Evolutionary conservation across 1,140 invertebrate species (phyloP).

Genomic region (Pachyrhynchus sulphureomaculatus): DNA sequence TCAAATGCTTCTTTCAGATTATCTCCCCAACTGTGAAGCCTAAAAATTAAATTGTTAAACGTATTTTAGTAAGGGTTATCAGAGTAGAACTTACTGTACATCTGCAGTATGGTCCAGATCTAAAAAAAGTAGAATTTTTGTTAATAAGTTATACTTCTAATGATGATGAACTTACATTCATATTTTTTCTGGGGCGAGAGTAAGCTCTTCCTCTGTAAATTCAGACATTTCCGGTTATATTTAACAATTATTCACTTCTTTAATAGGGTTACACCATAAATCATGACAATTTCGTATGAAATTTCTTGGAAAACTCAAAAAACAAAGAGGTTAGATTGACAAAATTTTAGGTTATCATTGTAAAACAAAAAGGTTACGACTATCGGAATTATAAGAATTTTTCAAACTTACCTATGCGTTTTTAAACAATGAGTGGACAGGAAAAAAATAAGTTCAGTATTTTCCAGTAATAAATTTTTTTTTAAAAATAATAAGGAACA

Average conservation of each 20-base stretch:
- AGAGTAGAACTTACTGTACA: conserved; percentile 81
- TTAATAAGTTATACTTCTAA: conserved; percentile 27
- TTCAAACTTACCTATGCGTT: no score
- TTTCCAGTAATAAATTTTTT: no score
- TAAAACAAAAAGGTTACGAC: no score
- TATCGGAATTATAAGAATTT: no score
- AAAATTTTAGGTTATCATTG: no score
- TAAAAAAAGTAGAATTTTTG: conserved; percentile 57
- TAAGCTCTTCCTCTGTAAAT: conserved; percentile 58
- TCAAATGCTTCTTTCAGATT: conserved; percentile 89
- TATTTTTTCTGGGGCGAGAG: conserved; percentile 62
- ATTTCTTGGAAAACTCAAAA: no score
- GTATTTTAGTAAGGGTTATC: background rate
- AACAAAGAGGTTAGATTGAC: no score
- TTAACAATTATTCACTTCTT: background rate
- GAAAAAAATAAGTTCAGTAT: no score
- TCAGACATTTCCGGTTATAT: conserved; percentile 11
- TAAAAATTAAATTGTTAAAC: conserved; percentile 49
- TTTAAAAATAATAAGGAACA: no score
- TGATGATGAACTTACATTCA: conserved; percentile 65
- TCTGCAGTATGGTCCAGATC: conserved; percentile 97
- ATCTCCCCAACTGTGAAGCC: conserved; percentile 90
- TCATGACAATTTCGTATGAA: no score
- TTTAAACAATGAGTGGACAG: no score
- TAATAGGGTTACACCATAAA: no score